Evolutionary conservation across 2,797 vertebrate species (phyloP).

Genomic region (Salmo trutta): DNA sequence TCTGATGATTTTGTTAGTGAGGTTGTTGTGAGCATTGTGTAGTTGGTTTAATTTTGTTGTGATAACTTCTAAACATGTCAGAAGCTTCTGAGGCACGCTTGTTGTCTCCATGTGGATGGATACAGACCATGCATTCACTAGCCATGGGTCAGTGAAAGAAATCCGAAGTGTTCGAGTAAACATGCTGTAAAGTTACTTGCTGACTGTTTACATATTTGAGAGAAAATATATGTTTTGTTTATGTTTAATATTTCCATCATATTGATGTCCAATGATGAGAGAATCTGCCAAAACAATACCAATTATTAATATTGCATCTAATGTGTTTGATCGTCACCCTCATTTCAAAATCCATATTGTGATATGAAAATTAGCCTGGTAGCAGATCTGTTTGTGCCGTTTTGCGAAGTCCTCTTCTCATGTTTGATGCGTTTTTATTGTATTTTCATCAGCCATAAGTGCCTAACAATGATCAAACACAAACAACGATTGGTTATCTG

Average conservation of each 20-base stretch:
- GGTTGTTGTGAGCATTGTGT: slow-evolving; percentile 59
- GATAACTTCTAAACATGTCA: slow-evolving; percentile 15
- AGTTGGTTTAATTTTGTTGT: slow-evolving; percentile 26
- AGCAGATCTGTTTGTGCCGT: not conserved
- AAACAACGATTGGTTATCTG: slow-evolving; percentile 23
- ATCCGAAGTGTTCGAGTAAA: not conserved
- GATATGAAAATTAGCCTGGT: not conserved
- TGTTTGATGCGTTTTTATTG: not conserved
- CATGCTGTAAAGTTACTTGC: not conserved
- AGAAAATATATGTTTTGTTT: slow-evolving; percentile 33
- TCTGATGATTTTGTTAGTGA: slow-evolving; percentile 48
- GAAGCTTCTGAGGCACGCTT: slow-evolving; percentile 2
- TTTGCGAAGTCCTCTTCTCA: slow-evolving; percentile 10
- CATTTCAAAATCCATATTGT: not conserved
- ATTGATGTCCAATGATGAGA: slow-evolving; percentile 48
- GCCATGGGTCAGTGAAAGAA: not conserved
- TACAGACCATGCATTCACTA: not conserved
- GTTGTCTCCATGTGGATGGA: not conserved
- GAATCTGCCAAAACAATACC: slow-evolving; percentile 26
- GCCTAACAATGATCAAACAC: slow-evolving; percentile 69
- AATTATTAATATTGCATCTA: slow-evolving; percentile 15
- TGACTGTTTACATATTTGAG: slow-evolving; percentile 1
- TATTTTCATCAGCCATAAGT: slow-evolving; percentile 74
- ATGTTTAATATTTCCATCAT: slow-evolving; percentile 52
- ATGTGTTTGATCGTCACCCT: slow-evolving; percentile 17